Base-by-base conservation (phyloP, 1,140 invertebrate species). In the Procambarus virginalis region DNA sequence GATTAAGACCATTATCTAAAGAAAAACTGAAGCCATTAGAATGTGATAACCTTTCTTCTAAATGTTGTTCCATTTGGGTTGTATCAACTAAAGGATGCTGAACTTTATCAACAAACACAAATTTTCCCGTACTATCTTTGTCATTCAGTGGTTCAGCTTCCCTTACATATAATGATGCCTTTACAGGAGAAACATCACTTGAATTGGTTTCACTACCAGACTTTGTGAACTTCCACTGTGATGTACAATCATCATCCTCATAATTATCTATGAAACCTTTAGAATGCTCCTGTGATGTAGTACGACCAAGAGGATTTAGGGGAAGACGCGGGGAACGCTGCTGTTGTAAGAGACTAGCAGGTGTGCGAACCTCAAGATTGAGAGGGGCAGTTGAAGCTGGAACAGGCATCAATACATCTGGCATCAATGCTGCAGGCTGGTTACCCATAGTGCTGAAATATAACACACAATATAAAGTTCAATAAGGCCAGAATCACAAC, bases 1-100 rank as follows among this genome's bases (percentile, higher is more conserved):
- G 85, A 77, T 91, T 91, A 14, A 91, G 64, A 60, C 90, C 90
- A 60, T 90, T 75, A 87, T 91, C 90, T 68, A 91, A 55, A 48
- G 90, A 91, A 77, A 91, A 87, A 84, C 90, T 91, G n/a, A 86
- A 83, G 46, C 80, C 84, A 79, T 87, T 91, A 45, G 81, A 87
- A 68, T 91, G 79, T 20, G 70, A 58, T 22, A 83, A 75, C 12
- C 80, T 75, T 51, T 91, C 80, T 34, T 84, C 80, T 64, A 87
- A 22, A 12, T 75, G 83, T 10, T 77, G 55, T 22, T 76, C 87
- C 55, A 48, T 6, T 45, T 75, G 82, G 17, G 46, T 70, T 1
- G 76, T 55, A 14, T 80, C 86, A 77, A 86, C 85, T 20, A 86
- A 64, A n/a, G 73, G 82, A 49, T 58, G 12, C 6, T 77, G 20